Conservation (phyloP, 2,797 vertebrate genomes). For the Orestias chungarensis region DNA sequence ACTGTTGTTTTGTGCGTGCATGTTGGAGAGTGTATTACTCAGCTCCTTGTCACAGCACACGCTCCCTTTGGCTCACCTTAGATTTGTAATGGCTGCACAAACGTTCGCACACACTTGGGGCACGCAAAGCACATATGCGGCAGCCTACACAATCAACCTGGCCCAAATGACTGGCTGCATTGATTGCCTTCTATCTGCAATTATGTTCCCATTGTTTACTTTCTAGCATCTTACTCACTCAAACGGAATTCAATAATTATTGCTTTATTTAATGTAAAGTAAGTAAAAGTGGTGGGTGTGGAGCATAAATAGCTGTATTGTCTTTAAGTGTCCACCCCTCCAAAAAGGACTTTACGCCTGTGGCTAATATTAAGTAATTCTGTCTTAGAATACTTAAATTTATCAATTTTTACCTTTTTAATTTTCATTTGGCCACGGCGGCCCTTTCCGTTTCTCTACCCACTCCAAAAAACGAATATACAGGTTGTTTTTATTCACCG, state of each 20-base stretch:
- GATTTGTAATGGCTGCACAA: constrained; percentile 56
- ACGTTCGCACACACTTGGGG: constrained; percentile 31
- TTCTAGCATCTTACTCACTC: constrained; percentile 99
- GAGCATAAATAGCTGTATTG: constrained; percentile 79
- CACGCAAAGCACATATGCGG: constrained; percentile 58
- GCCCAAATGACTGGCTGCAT: constrained; percentile 98
- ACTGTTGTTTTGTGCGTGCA: constrained; percentile 75
- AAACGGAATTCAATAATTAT: constrained; percentile 99
- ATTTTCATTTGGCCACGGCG: constrained; percentile 55
- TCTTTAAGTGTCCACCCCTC: constrained; percentile 71
- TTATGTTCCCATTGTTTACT: constrained; percentile 99
- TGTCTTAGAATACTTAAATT: constrained; percentile 66
- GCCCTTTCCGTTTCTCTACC: constrained; percentile 59
- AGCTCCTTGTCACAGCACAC: constrained; percentile 77
- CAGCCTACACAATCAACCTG: constrained; percentile 97
- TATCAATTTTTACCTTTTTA: constrained; percentile 66
- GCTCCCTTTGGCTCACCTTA: constrained; percentile 61
- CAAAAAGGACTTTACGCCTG: constrained; percentile 59
- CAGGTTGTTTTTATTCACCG: constrained; percentile 67
- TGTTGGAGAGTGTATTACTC: constrained; percentile 80
- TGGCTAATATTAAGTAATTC: constrained; percentile 58
- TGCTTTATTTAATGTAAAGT: constrained; percentile 99
- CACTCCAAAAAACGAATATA: constrained; percentile 67
- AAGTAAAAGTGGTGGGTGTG: constrained; percentile 88
- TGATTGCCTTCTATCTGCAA: constrained; percentile 98